Base-by-base conservation (phyloP, 2,113 vertebrate species). In the Chloebia gouldiae region DNA sequence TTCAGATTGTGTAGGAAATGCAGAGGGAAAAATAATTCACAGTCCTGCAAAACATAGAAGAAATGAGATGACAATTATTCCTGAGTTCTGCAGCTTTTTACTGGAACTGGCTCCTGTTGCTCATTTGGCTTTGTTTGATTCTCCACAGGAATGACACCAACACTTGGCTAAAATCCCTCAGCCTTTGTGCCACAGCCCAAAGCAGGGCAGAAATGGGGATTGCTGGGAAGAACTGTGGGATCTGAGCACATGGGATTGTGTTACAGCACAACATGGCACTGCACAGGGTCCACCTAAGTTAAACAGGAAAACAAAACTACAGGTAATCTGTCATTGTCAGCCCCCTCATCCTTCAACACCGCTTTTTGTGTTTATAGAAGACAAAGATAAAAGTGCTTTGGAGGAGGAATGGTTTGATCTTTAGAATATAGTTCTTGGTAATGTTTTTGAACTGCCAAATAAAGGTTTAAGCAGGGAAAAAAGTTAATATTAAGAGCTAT, bases 251-350 rank as follows among this genome's bases (percentile, higher is more conserved):
- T 3, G 61, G 88, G 81, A 73, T 92, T 95, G 80, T 68, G 79
- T 97, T 93, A 92, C 92, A 93, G 53, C 45, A 44, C 70, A 86
- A 73, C 78, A 39, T 9, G 84, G 70, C 23, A 80, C 94, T 90
- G 91, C 57, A 70, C 71, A 81, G 57, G 73, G 63, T 87, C 78
- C 51, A 91, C 72, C 81, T 88, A 81, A 95, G 91, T 83, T 66
- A 96, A 96, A 97, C 63, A 88, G 93, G 90, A 95, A 96, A 95
- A 95, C 94, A 89, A 86, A 71, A 60, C 90, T 63, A 54, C 25
- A 91, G 95, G 83, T 94, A 66, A 98, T 97, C 92, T 87, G 96
- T 97, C 97, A 96, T 3, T 97, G 95, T 96, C 96, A 97, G 68
- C 47, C 88, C 50, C 79, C 66, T 93, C 56, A 76, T 82, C 84